Evolutionary conservation across 1,140 invertebrate species (phyloP).

Genomic region (Drosophila pseudoobscura): DNA sequence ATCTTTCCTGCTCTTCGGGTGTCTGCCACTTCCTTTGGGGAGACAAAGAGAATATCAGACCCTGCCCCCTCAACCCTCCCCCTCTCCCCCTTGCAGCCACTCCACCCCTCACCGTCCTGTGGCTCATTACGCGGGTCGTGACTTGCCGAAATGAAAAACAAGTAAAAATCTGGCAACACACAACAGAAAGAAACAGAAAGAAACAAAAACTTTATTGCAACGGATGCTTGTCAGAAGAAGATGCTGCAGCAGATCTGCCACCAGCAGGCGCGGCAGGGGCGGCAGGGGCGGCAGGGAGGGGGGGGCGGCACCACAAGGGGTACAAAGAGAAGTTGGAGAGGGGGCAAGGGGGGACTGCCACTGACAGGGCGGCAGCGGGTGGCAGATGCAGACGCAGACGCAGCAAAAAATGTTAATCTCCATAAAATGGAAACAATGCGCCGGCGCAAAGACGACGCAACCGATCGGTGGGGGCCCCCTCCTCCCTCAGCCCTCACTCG

Average conservation of each 20-base stretch:
- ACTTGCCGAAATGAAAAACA: constrained; percentile 81
- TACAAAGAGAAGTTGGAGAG: not conserved
- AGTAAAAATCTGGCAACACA: constrained; percentile 66
- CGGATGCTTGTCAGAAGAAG: constrained; percentile 71
- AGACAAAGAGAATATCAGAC: constrained; percentile 66
- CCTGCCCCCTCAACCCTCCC: not conserved
- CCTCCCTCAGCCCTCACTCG: constrained; percentile 21
- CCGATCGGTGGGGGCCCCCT: constrained; percentile 38
- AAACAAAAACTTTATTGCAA: constrained; percentile 60
- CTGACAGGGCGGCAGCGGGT: constrained; percentile 11
- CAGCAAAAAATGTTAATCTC: constrained; percentile 78
- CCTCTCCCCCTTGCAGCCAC: not conserved
- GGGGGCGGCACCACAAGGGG: too few species aligned
- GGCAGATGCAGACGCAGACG: constrained; percentile 41
- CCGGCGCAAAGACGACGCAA: constrained; percentile 59
- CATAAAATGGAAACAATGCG: constrained; percentile 82
- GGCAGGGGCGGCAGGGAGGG: too few species aligned
- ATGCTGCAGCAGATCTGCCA: constrained; percentile 69
- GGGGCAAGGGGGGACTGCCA: constrained; percentile 8
- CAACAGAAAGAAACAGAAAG: constrained; percentile 25
- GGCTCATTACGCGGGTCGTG: constrained; percentile 80
- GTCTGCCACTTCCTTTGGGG: constrained; percentile 48
- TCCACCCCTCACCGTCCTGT: not conserved
- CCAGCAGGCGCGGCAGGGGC: constrained; percentile 2
- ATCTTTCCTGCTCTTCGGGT: constrained; percentile 12